These are phyloP conservation scores for Talpa occidentalis DNA, from an alignment of 2,113 vertebrate genomes.

Conservation along the genomic window DNA sequence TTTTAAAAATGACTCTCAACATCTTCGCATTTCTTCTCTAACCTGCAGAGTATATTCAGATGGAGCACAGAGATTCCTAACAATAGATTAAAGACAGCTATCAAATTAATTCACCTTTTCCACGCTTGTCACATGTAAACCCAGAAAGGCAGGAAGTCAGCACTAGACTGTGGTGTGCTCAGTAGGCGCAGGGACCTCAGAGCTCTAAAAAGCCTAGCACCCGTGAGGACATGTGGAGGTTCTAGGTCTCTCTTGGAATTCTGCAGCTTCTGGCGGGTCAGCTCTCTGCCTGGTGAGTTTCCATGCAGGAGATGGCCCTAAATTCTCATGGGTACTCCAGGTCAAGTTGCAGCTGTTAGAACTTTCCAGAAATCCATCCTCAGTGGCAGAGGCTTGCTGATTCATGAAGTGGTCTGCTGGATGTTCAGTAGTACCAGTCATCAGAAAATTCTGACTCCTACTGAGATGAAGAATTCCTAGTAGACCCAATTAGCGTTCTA, in stretches of 20 bases:
- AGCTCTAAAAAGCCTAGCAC: not conserved
- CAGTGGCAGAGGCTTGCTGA: too few species aligned
- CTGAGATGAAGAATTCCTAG: not conserved
- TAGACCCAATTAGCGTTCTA: not conserved
- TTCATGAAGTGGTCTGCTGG: not conserved
- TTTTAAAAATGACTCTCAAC: conserved; percentile 78
- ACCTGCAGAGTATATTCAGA: not conserved
- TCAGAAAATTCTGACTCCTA: not conserved
- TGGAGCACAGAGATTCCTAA: conserved; percentile 27
- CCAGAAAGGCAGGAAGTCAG: not conserved
- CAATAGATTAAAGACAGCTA: conserved; percentile 79
- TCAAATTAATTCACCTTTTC: conserved; percentile 76
- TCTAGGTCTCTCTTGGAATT: not conserved
- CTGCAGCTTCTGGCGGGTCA: not conserved
- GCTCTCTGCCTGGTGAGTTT: not conserved
- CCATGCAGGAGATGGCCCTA: not conserved
- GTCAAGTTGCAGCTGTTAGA: not conserved
- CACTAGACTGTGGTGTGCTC: not conserved
- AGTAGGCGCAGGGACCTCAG: not conserved
- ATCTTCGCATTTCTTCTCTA: conserved; percentile 57
- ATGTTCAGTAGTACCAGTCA: not conserved
- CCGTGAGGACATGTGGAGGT: not conserved
- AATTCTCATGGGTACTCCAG: not conserved
- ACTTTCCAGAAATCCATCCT: not conserved
- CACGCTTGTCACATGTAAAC: not conserved